Conservation (phyloP, 1,140 invertebrate genomes). For the Zophobas atratus region DNA sequence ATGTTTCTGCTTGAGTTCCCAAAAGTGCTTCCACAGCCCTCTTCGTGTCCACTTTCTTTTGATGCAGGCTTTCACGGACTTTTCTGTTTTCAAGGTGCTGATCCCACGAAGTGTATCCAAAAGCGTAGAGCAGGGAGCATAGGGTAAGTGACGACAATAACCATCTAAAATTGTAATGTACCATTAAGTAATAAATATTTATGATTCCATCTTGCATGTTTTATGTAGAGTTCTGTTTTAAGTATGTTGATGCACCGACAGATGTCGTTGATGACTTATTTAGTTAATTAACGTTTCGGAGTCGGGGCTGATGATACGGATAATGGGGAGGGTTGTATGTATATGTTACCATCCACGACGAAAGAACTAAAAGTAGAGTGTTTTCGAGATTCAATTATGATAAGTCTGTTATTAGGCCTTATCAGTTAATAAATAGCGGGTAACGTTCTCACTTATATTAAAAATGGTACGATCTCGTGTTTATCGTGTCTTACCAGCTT, state of each 20-base stretch:
- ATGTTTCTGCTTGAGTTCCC: not conserved
- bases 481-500: slow-evolving; percentile 53
- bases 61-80: slow-evolving; percentile 2
- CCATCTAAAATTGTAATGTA: slow-evolving; percentile 8
- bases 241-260: slow-evolving; percentile 28
- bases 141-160: slow-evolving; percentile 70
- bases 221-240: slow-evolving; percentile 14
- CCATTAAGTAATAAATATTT: slow-evolving; percentile 28
- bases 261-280: slow-evolving; percentile 30
- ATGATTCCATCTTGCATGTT: slow-evolving; percentile 22
- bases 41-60: not conserved
- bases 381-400: slow-evolving; percentile 64
- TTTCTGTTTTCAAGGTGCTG: slow-evolving; percentile 69
- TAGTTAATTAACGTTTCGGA: slow-evolving; percentile 10
- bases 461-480: slow-evolving; percentile 53
- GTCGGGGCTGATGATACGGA: not conserved
- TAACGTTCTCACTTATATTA: slow-evolving; percentile 54
- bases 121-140: slow-evolving; percentile 74
- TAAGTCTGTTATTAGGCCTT: slow-evolving; percentile 62
- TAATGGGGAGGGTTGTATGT: not conserved
- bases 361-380: slow-evolving; percentile 30
- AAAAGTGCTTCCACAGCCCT: not conserved
- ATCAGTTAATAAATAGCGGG: slow-evolving; percentile 63
- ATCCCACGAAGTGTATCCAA: slow-evolving; percentile 75
- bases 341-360: not conserved